Percentiles rank a stretch among this genome's conserved stretches.
Conservation (phyloP, 2,888 invertebrate genomes). For the Troides helena region DNA sequence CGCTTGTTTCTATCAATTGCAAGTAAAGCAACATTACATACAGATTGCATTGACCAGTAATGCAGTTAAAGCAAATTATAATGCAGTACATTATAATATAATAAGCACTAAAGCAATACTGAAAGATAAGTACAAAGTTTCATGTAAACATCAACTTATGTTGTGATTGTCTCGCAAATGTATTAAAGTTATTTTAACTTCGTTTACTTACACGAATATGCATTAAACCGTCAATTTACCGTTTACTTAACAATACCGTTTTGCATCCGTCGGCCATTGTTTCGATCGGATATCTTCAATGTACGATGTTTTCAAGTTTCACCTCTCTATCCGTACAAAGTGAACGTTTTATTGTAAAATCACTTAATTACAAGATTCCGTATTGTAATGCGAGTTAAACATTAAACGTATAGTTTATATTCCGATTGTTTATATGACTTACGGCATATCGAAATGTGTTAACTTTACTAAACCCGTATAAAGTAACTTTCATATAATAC, state of each 20-base stretch:
- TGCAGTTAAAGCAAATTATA: neutral
- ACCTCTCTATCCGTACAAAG: neutral
- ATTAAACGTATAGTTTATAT: constrained; percentile 15
- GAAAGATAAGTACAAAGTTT: constrained; percentile 14
- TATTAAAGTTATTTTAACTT: constrained; percentile 19
- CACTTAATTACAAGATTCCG: constrained; percentile 4
- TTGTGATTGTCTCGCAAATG: constrained; percentile 8
- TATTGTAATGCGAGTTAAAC: neutral
- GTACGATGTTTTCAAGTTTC: constrained; percentile 15
- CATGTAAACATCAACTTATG: constrained; percentile 5
- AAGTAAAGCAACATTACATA: neutral
- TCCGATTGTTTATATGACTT: constrained; percentile 1
- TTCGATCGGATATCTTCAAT: constrained; percentile 21
- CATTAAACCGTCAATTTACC: constrained; percentile 13
- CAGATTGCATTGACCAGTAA: neutral
- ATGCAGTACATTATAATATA: neutral
- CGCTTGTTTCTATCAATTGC: neutral
- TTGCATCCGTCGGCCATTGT: constrained; percentile 10
- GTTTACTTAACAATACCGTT: neutral
- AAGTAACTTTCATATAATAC: no score
- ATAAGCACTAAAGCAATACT: constrained; percentile 8
- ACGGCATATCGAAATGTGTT: neutral
- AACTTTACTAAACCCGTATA: neutral
- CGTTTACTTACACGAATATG: neutral
- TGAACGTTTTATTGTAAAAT: constrained; percentile 20